These are phyloP conservation scores for Thelaira solivaga DNA, from an alignment of 2,888 invertebrate species.

Conservation along the genomic window DNA sequence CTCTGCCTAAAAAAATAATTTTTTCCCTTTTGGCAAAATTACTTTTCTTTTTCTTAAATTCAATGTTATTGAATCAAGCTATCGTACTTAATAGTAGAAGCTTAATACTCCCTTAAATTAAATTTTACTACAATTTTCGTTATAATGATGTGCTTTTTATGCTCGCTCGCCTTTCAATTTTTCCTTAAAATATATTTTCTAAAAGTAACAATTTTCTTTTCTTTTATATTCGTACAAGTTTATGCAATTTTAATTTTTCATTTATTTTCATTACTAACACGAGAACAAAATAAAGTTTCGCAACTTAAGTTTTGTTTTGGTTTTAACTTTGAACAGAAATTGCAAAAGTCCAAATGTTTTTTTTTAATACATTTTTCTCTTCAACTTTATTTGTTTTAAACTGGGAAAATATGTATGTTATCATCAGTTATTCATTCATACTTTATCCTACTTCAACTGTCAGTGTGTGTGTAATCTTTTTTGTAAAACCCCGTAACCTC, in stretches of 20 bases:
- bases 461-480: background rate
- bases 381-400: constrained; percentile 21
- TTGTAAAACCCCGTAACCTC: background rate
- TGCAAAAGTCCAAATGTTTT: background rate
- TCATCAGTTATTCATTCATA: constrained; percentile 24
- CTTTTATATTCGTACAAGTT: constrained; percentile 14
- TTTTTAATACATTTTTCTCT: background rate
- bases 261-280: constrained; percentile 1
- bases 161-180: background rate
- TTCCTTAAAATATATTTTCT: background rate
- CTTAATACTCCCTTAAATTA: constrained; percentile 2
- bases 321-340: background rate
- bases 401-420: constrained; percentile 39
- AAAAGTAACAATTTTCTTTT: background rate
- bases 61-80: background rate
- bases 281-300: constrained; percentile 18
- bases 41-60: background rate
- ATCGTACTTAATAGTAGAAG: background rate
- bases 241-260: constrained; percentile 31
- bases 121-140: background rate
- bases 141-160: background rate
- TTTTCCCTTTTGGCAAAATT: background rate
- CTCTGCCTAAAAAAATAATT: background rate
- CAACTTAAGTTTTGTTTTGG: background rate
- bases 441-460: background rate